phyloP scores from a whole-genome alignment of 2,888 invertebrate genomes.

The Callosobruchus maculatus region DNA sequence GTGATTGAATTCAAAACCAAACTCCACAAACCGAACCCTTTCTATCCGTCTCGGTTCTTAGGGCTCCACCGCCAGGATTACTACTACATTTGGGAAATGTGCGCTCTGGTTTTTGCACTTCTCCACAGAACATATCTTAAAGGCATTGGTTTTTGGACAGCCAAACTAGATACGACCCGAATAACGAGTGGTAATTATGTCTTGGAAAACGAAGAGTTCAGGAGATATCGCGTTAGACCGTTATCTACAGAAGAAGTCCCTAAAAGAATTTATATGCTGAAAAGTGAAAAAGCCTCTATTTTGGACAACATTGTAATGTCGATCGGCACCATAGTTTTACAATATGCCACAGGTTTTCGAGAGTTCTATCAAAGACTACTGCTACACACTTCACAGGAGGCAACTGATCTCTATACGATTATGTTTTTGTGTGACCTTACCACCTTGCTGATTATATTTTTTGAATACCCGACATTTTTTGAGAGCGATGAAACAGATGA shows the following conservation, averaged over 20 bases:
- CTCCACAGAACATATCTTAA: neutral
- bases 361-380: no score
- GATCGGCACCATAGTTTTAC: neutral
- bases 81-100: neutral
- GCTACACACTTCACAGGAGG: no score
- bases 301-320: neutral
- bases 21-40: neutral
- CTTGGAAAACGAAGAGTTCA: neutral
- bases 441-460: no score
- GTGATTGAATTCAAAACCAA: neutral
- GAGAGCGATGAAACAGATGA: no score
- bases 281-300: neutral
- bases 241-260: no score
- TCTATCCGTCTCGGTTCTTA: neutral
- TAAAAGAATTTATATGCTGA: neutral
- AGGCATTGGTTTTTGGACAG: neutral
- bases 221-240: neutral
- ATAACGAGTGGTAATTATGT: neutral
- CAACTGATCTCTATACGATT: no score
- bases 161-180: neutral
- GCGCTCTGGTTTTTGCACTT: neutral
- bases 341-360: no score
- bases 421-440: no score
- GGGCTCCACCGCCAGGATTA: neutral
- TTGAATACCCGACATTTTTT: no score